Evolutionary conservation across 2,888 invertebrate genomes (phyloP).

Genomic region (Crepidodera aurea): DNA sequence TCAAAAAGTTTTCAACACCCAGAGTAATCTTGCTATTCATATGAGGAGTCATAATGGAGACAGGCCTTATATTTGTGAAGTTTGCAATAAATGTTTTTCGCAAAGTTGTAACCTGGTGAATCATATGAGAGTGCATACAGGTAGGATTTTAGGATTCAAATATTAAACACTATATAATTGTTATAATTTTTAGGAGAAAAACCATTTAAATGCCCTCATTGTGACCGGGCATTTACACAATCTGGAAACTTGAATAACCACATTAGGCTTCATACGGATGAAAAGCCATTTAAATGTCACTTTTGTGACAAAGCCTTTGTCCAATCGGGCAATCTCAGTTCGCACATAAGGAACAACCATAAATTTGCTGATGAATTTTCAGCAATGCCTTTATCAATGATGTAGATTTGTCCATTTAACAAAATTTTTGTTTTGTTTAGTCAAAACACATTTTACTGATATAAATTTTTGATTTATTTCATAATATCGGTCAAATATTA

Average conservation of each 20-base stretch:
- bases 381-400: slow-evolving; percentile 3
- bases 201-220: slow-evolving; percentile 60
- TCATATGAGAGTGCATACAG: slow-evolving; percentile 59
- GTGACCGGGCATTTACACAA: slow-evolving; percentile 60
- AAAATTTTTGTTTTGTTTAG: neutral
- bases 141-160: slow-evolving; percentile 44
- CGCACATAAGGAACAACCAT: slow-evolving; percentile 59
- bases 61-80: slow-evolving; percentile 57
- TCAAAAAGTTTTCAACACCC: slow-evolving; percentile 55
- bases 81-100: slow-evolving; percentile 59
- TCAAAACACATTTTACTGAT: too few species aligned
- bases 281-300: slow-evolving; percentile 60
- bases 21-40: slow-evolving; percentile 58
- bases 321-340: slow-evolving; percentile 60
- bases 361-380: slow-evolving; percentile 39
- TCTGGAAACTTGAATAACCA: slow-evolving; percentile 60
- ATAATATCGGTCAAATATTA: neutral
- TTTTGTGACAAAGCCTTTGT: slow-evolving; percentile 60
- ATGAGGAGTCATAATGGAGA: slow-evolving; percentile 59
- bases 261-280: slow-evolving; percentile 59
- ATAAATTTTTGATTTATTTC: neutral
- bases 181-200: slow-evolving; percentile 50
- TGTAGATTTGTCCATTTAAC: slow-evolving; percentile 19
- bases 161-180: neutral
- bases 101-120: slow-evolving; percentile 60